phyloP scores from a whole-genome alignment of 2,113 vertebrate genomes.

The Etheostoma cragini region DNA sequence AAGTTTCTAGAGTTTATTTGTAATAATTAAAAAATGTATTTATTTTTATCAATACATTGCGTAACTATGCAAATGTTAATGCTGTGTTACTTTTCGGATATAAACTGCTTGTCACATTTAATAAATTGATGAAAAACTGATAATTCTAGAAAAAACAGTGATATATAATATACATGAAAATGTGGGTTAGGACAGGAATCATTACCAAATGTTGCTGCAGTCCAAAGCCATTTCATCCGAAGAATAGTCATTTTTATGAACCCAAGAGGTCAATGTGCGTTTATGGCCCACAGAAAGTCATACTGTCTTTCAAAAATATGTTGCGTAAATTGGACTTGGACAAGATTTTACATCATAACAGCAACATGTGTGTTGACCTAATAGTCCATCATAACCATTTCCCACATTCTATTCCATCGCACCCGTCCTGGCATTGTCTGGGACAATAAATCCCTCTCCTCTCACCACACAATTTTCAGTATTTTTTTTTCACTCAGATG shows the following conservation, averaged over 20 bases:
- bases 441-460: slow-evolving; percentile 52
- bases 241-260: background rate
- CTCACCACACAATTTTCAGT: slow-evolving; percentile 56
- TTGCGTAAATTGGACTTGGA: background rate
- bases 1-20: background rate
- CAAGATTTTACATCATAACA: background rate
- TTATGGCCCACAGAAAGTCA: background rate
- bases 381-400: slow-evolving; percentile 20
- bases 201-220: background rate
- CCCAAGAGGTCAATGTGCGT: background rate
- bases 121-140: background rate
- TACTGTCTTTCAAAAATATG: slow-evolving; percentile 1
- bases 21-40: background rate
- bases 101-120: background rate
- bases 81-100: background rate
- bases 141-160: background rate
- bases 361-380: background rate
- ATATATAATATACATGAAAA: background rate
- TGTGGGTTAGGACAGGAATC: background rate
- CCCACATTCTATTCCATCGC: slow-evolving; percentile 1
- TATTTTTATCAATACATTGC: background rate
- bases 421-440: slow-evolving; percentile 8
- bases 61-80: background rate
- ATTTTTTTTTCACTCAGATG: slow-evolving; percentile 68
- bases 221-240: background rate